phyloP scores from a whole-genome alignment of 2,797 vertebrate species.

The Xiphophorus birchmanni region DNA sequence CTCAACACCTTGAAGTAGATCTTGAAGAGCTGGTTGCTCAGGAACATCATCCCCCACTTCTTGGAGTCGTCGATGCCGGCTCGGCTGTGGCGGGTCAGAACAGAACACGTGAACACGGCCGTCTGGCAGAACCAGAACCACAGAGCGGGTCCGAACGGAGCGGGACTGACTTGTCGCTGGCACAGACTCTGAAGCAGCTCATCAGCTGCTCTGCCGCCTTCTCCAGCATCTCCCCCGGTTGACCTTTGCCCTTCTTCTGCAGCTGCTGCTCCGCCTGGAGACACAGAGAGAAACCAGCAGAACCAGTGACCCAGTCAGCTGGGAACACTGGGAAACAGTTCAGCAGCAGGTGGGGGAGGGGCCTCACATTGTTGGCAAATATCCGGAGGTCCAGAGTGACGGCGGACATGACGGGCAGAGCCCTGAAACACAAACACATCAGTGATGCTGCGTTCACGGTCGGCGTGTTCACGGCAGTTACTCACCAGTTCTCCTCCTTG shows the following conservation, averaged over 20 bases:
- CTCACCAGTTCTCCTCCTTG: conserved; percentile 98
- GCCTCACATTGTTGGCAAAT: conserved; percentile 94
- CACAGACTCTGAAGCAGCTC: conserved; percentile 97
- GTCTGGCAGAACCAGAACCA: neutral
- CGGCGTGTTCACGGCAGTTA: neutral
- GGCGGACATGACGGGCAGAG: conserved; percentile 92
- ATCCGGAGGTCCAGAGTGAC: conserved; percentile 93
- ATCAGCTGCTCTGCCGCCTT: conserved; percentile 95
- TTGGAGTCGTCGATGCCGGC: conserved; percentile 96
- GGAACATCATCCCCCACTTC: conserved; percentile 98
- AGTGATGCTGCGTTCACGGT: conserved; percentile 1
- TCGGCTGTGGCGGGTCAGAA: conserved; percentile 76
- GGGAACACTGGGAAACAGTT: neutral
- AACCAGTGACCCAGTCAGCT: neutral
- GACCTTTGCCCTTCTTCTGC: conserved; percentile 91
- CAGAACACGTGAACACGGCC: neutral
- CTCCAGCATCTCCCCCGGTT: conserved; percentile 94
- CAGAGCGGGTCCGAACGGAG: conserved; percentile 5
- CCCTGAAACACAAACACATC: conserved; percentile 77
- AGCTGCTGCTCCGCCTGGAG: conserved; percentile 92
- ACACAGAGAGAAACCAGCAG: neutral
- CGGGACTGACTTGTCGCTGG: conserved; percentile 95
- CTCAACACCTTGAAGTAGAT: conserved; percentile 95
- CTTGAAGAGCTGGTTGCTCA: conserved; percentile 97
- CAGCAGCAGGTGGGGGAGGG: neutral